Percentiles rank a stretch among this genome's conserved stretches.
Evolutionary conservation across 2,888 invertebrate genomes (phyloP).

Genomic region (Tinea semifulvella): DNA sequence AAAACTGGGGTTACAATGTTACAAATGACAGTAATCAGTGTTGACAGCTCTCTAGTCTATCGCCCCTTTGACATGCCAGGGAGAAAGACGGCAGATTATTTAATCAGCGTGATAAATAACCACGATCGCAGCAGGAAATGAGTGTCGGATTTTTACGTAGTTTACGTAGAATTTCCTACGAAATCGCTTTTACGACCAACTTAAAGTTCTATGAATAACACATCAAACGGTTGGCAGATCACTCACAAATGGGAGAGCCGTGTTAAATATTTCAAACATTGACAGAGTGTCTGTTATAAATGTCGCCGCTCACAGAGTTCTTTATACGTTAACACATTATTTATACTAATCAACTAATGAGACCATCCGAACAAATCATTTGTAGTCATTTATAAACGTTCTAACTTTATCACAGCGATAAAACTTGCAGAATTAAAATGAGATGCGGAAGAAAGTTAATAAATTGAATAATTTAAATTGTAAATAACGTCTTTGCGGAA

Average conservation of each 20-base stretch:
- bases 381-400: background rate
- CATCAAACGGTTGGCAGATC: conserved; percentile 13
- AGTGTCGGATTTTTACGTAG: too few relatives aligned
- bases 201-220: conserved; percentile 10
- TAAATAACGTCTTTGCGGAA: background rate
- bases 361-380: too few relatives aligned
- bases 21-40: too few relatives aligned
- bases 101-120: too few relatives aligned
- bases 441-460: background rate
- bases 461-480: background rate
- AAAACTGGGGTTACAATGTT: too few relatives aligned
- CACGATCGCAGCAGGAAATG: too few relatives aligned
- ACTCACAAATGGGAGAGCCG: conserved; percentile 11
- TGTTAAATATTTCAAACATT: conserved; percentile 4
- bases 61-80: too few relatives aligned
- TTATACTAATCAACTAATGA: background rate
- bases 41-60: too few relatives aligned
- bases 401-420: background rate
- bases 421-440: background rate
- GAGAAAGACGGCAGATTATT: too few relatives aligned
- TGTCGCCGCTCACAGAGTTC: background rate
- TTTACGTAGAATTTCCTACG: conserved; percentile 1
- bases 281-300: conserved; percentile 5
- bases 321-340: background rate
- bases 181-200: conserved; percentile 10